phyloP scores from a whole-genome alignment of 2,113 vertebrate species.

The Pelecanus crispus region DNA sequence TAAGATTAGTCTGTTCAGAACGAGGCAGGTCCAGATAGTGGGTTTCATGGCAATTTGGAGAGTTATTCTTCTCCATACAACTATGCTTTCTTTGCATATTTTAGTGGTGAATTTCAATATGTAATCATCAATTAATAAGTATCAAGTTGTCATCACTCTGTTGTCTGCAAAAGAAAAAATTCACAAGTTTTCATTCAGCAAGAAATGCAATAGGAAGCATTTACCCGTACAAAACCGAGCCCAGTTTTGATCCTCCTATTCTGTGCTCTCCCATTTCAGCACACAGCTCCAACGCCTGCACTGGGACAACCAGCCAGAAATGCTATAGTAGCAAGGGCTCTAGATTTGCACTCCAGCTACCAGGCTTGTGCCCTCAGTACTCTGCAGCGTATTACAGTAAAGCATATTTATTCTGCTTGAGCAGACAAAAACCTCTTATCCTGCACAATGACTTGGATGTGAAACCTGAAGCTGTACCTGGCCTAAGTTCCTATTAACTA shows the following conservation, averaged over 20 bases:
- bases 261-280: background rate
- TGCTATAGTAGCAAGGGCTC: background rate
- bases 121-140: conserved; percentile 61
- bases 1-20: background rate
- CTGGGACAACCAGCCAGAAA: background rate
- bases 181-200: background rate
- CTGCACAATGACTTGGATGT: background rate
- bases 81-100: background rate
- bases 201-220: background rate
- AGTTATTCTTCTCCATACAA: background rate
- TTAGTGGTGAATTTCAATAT: background rate
- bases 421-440: background rate
- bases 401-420: background rate
- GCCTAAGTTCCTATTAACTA: background rate
- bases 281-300: background rate
- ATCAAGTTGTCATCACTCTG: conserved; percentile 68
- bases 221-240: background rate
- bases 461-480: background rate
- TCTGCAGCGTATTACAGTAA: background rate
- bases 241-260: background rate
- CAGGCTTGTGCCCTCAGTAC: background rate
- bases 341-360: background rate
- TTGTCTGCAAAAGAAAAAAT: conserved; percentile 49
- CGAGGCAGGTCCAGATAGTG: background rate
- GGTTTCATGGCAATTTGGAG: background rate